These are phyloP conservation scores for Rhyacophila evoluta DNA, from an alignment of 2,888 invertebrate genomes.

Conservation along the genomic window DNA sequence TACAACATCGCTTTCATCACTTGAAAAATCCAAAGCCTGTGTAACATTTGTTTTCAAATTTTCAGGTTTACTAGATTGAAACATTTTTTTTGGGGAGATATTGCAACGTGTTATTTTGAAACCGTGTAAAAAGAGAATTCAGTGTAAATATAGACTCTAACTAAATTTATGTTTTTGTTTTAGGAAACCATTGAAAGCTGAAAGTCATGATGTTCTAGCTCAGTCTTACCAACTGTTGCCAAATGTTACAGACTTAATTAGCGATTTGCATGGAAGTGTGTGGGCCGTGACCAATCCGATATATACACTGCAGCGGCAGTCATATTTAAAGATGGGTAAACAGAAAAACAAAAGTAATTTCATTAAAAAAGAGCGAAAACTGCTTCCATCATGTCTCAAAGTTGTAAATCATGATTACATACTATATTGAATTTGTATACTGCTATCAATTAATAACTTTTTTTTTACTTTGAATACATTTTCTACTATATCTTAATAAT, in stretches of 20 bases:
- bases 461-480: not conserved
- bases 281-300: slow-evolving; percentile 59
- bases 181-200: slow-evolving; percentile 59
- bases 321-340: not conserved
- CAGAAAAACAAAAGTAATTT: slow-evolving; percentile 55
- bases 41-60: too few species aligned
- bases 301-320: not conserved
- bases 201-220: slow-evolving; percentile 59
- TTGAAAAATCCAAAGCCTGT: too few species aligned
- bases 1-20: too few species aligned
- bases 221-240: slow-evolving; percentile 59
- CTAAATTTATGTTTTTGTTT: too few species aligned
- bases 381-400: slow-evolving; percentile 50
- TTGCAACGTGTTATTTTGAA: too few species aligned
- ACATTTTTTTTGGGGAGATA: too few species aligned
- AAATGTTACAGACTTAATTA: slow-evolving; percentile 59
- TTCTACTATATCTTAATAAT: too few species aligned
- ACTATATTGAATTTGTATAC: not conserved
- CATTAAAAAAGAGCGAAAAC: slow-evolving; percentile 31
- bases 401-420: slow-evolving; percentile 25
- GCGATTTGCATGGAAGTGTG: slow-evolving; percentile 58
- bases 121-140: too few species aligned
- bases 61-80: too few species aligned
- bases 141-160: too few species aligned
- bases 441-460: not conserved